phyloP scores from a whole-genome alignment of 2,113 vertebrate species.

The Microtus pennsylvanicus region DNA sequence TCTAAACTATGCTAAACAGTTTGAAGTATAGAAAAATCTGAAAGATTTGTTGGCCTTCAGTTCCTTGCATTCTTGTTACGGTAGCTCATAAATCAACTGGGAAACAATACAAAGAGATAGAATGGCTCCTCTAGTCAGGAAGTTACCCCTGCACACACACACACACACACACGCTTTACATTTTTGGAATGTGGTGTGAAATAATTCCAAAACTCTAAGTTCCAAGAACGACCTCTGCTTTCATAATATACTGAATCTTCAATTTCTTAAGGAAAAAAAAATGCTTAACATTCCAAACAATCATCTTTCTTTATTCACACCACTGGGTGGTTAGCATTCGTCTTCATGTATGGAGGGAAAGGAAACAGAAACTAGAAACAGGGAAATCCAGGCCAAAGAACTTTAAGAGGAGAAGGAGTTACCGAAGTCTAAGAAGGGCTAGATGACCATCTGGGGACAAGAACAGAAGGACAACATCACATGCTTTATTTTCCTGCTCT shows the following conservation, averaged over 20 bases:
- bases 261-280: constrained; percentile 30
- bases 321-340: constrained; percentile 26
- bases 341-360: constrained; percentile 54
- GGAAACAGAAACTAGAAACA: neutral
- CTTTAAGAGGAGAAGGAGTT: neutral
- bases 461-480: neutral
- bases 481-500: neutral
- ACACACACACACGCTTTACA: neutral
- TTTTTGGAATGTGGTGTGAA: constrained; percentile 67
- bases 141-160: neutral
- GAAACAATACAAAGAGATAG: constrained; percentile 52
- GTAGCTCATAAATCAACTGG: constrained; percentile 40
- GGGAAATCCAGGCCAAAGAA: neutral
- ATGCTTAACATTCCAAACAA: constrained; percentile 66
- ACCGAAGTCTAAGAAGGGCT: neutral
- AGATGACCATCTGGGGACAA: neutral
- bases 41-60: constrained; percentile 19
- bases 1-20: constrained; percentile 45
- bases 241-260: constrained; percentile 50
- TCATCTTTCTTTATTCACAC: constrained; percentile 52
- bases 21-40: constrained; percentile 36
- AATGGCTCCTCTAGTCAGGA: constrained; percentile 51
- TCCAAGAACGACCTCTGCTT: constrained; percentile 70
- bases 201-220: constrained; percentile 54
- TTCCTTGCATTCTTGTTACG: constrained; percentile 45